A percentile compares a stretch with the other conserved stretches of the same genome.
Evolutionary conservation across 2,888 invertebrate genomes (phyloP).

Genomic region (Epinotia demarniana): DNA sequence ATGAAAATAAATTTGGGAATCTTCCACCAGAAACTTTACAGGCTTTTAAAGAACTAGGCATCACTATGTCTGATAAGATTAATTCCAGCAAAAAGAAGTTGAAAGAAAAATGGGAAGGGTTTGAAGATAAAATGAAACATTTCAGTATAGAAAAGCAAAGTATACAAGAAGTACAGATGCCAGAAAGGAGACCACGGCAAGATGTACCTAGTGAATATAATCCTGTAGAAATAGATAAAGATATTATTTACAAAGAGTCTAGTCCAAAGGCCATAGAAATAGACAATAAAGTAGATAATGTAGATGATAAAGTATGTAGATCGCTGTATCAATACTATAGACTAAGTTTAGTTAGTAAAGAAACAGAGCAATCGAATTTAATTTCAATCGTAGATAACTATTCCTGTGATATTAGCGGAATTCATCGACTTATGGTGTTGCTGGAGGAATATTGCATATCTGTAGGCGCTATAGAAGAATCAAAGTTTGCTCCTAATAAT

Average conservation of each 20-base stretch:
- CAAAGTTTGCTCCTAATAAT: slow-evolving; percentile 72
- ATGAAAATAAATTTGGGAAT: slow-evolving; percentile 70
- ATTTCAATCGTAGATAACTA: slow-evolving; percentile 71
- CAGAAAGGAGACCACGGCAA: slow-evolving; percentile 46
- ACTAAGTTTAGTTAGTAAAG: slow-evolving; percentile 75
- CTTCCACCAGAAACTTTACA: slow-evolving; percentile 77
- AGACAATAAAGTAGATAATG: slow-evolving; percentile 65
- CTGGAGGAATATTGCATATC: slow-evolving; percentile 75
- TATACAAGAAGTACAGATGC: slow-evolving; percentile 45
- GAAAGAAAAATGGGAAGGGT: slow-evolving; percentile 83
- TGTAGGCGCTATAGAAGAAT: slow-evolving; percentile 71
- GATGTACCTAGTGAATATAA: slow-evolving; percentile 54
- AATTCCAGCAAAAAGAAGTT: slow-evolving; percentile 81
- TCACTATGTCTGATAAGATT: slow-evolving; percentile 81
- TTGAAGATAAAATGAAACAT: slow-evolving; percentile 80
- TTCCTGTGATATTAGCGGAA: slow-evolving; percentile 79
- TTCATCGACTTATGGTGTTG: slow-evolving; percentile 71
- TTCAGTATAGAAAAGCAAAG: slow-evolving; percentile 67
- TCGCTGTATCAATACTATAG: slow-evolving; percentile 77
- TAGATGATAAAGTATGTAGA: slow-evolving; percentile 66
- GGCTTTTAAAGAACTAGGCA: slow-evolving; percentile 79
- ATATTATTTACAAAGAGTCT: slow-evolving; percentile 78
- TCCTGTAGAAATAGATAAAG: slow-evolving; percentile 58
- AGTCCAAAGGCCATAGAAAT: slow-evolving; percentile 75
- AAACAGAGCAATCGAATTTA: slow-evolving; percentile 74